Conservation (phyloP, 2,797 vertebrate genomes). For the Micrastur ruficollis region DNA sequence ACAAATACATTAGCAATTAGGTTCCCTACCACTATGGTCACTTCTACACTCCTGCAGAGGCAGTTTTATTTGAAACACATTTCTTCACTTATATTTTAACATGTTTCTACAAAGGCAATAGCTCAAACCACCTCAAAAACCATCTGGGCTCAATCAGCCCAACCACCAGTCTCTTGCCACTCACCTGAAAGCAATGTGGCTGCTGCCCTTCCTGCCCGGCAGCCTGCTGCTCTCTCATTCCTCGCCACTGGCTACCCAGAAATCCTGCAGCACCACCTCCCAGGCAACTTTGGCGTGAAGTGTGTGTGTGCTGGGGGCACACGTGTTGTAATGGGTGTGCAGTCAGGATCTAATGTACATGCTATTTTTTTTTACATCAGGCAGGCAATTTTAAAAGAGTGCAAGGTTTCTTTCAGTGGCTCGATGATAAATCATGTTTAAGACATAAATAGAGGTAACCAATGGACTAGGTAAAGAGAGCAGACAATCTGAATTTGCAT, state of each 20-base stretch:
- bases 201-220: not conserved
- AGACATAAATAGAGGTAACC: not conserved
- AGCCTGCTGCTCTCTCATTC: not conserved
- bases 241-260: not conserved
- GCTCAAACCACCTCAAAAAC: not conserved
- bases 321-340: not conserved
- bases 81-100: constrained; percentile 20
- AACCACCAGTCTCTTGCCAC: not conserved
- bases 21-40: not conserved
- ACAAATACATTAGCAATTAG: not conserved
- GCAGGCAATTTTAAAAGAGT: not conserved
- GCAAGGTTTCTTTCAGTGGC: not conserved
- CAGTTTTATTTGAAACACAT: not conserved
- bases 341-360: not conserved
- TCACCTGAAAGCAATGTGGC: not conserved
- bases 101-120: not conserved
- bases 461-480: not conserved
- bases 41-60: not conserved
- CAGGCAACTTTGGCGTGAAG: not conserved
- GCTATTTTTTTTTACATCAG: not conserved
- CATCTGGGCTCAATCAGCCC: not conserved
- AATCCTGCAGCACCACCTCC: not conserved
- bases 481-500: not conserved
- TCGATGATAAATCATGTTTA: not conserved
- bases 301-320: not conserved